Conservation (phyloP, 2,113 vertebrate genomes). For the Leptobrachium ailaonicum region DNA sequence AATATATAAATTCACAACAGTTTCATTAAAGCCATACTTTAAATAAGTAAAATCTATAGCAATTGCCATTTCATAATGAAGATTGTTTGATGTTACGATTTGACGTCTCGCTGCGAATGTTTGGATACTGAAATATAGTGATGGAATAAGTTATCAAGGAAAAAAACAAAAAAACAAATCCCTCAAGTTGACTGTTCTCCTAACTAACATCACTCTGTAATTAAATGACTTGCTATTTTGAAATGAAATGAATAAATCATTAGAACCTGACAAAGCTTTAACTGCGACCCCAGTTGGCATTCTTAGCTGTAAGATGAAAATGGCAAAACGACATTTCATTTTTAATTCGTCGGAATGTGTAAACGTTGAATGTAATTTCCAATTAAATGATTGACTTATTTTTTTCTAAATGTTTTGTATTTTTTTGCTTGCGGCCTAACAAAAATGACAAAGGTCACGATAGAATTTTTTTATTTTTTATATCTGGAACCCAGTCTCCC, state of each 20-base stretch:
- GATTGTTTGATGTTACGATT: not conserved
- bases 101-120: not conserved
- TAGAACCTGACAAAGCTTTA: conserved; percentile 33
- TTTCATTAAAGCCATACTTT: too few species aligned
- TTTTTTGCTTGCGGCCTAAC: too few species aligned
- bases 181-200: not conserved
- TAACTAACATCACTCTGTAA: conserved; percentile 13
- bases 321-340: too few species aligned
- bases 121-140: not conserved
- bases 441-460: too few species aligned
- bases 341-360: too few species aligned
- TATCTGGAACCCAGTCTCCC: conserved; percentile 9
- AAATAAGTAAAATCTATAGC: too few species aligned
- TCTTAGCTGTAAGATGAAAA: not conserved
- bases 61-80: too few species aligned
- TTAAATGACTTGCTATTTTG: conserved; percentile 23
- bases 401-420: not conserved
- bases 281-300: conserved; percentile 24
- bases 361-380: too few species aligned
- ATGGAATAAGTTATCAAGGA: not conserved
- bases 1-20: too few species aligned
- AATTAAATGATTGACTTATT: too few species aligned
- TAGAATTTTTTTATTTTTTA: too few species aligned
- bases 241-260: conserved; percentile 34
- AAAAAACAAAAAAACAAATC: not conserved